Evolutionary conservation across 2,113 vertebrate species (phyloP).

Genomic region (Cephalophus harveyi): DNA sequence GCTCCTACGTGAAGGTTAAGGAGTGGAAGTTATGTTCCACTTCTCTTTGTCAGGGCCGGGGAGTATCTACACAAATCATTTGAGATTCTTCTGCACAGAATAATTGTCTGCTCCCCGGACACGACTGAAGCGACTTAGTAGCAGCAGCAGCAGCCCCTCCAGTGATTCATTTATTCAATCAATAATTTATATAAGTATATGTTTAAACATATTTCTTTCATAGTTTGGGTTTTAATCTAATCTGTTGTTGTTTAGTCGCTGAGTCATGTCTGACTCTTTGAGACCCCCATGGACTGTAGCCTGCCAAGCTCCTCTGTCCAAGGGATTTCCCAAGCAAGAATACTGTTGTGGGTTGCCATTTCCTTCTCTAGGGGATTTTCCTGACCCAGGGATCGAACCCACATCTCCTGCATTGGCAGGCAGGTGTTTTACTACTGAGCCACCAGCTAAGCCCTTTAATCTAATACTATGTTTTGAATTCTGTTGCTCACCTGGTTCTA

Average conservation of each 20-base stretch:
- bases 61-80: neutral
- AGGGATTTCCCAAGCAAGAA: neutral
- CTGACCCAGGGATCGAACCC: neutral
- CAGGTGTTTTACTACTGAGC: neutral
- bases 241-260: neutral
- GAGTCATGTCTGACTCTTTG: neutral
- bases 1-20: neutral
- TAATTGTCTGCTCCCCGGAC: no score
- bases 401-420: neutral
- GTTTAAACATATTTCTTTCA: neutral
- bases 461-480: neutral
- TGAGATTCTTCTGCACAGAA: neutral
- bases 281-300: neutral
- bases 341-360: neutral
- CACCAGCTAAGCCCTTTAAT: neutral
- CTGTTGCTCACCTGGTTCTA: neutral
- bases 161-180: neutral
- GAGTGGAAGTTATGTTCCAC: accelerated
- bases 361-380: neutral
- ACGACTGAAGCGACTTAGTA: no score
- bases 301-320: neutral
- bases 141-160: neutral
- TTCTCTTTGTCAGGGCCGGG: neutral
- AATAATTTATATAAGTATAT: neutral
- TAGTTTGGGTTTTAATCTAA: neutral